These are phyloP conservation scores for Alloscopus bannaensis DNA, from an alignment of 2,888 invertebrate genomes.

Conservation along the genomic window DNA sequence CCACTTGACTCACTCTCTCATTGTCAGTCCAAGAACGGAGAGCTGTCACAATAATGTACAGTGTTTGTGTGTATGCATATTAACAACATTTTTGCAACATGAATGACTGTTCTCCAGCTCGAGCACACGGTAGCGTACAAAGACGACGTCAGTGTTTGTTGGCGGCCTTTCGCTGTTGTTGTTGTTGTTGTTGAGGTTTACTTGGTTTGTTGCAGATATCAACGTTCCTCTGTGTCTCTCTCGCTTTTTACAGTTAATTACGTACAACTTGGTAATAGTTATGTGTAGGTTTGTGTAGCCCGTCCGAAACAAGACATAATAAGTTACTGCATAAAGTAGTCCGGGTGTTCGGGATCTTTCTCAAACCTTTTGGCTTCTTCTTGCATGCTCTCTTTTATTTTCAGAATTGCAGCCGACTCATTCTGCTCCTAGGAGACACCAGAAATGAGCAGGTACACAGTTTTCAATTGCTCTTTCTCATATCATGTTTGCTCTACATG, in stretches of 20 bases:
- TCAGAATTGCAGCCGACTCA: constrained; percentile 99
- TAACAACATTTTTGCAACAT: background rate
- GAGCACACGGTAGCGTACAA: background rate
- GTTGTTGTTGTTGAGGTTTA: constrained; percentile 7
- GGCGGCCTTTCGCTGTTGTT: constrained; percentile 11
- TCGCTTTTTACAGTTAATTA: constrained; percentile 15
- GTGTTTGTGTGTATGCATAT: background rate
- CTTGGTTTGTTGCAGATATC: constrained; percentile 1
- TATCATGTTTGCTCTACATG: no score
- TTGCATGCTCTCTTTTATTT: constrained; percentile 99
- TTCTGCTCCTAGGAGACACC: constrained; percentile 84
- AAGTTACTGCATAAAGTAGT: constrained; percentile 96
- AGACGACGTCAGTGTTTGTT: background rate
- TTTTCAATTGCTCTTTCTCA: background rate
- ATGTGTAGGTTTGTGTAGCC: constrained; percentile 56
- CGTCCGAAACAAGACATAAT: constrained; percentile 72
- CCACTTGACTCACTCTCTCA: background rate
- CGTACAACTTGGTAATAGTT: constrained; percentile 47
- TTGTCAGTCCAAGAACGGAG: constrained; percentile 3
- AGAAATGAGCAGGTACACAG: constrained; percentile 66
- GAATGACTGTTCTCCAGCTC: constrained; percentile 14
- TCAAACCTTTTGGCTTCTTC: constrained; percentile 99
- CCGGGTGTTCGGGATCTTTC: constrained; percentile 97
- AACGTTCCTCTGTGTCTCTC: background rate
- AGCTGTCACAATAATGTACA: background rate